Evolutionary conservation across 2,797 vertebrate species (phyloP).

Genomic region (Melanotaenia pygmaea): DNA sequence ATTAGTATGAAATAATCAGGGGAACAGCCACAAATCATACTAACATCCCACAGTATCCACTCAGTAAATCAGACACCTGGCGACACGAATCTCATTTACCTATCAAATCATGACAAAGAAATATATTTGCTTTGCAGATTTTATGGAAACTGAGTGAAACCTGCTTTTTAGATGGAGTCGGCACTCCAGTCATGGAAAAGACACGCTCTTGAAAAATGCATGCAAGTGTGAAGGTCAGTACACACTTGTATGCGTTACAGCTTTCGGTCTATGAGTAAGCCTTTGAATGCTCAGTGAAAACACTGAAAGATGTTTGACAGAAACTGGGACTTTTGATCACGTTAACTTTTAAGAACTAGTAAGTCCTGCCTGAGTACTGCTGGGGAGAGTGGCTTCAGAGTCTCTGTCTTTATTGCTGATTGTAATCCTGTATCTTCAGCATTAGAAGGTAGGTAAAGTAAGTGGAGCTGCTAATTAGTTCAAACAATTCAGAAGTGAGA

Average conservation of each 20-base stretch:
- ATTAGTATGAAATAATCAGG: slow-evolving; percentile 25
- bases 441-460: slow-evolving; percentile 27
- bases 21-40: slow-evolving; percentile 25
- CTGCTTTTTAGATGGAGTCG: slow-evolving; percentile 36
- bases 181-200: slow-evolving; percentile 41
- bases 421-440: slow-evolving; percentile 53
- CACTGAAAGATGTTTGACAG: slow-evolving; percentile 31
- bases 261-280: slow-evolving; percentile 47
- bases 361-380: slow-evolving; percentile 1
- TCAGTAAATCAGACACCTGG: slow-evolving; percentile 10
- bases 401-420: slow-evolving; percentile 37
- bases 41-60: slow-evolving; percentile 18
- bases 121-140: slow-evolving; percentile 51
- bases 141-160: slow-evolving; percentile 19
- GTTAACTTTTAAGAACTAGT: slow-evolving; percentile 32
- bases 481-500: slow-evolving; percentile 56
- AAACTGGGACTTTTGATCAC: slow-evolving; percentile 25
- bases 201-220: slow-evolving; percentile 39
- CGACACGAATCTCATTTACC: neutral
- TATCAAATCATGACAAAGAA: neutral
- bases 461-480: slow-evolving; percentile 44
- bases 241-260: neutral
- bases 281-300: slow-evolving; percentile 43
- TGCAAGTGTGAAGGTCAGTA: slow-evolving; percentile 54
- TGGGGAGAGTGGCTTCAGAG: slow-evolving; percentile 23